A percentile compares a stretch with the other conserved stretches of the same genome.
phyloP scores from a whole-genome alignment of 2,113 vertebrate species.

The Melozone crissalis region DNA sequence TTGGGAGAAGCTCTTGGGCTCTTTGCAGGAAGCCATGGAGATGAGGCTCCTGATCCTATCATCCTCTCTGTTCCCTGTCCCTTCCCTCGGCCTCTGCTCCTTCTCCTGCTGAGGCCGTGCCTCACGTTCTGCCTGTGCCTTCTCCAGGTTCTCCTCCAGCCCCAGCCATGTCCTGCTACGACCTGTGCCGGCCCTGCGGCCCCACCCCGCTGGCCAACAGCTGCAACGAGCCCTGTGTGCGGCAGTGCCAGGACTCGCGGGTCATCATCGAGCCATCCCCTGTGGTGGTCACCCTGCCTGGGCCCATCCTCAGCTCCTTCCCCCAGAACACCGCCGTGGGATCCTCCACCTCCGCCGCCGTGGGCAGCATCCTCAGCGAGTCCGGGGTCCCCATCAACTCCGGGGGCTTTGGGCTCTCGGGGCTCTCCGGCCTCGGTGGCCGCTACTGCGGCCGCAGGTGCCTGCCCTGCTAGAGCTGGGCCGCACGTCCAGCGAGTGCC shows the following conservation, averaged over 20 bases:
- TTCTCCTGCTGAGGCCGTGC: not conserved
- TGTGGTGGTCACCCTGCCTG: conserved; percentile 43
- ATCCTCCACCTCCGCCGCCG: not conserved
- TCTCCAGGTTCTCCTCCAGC: too few relatives aligned
- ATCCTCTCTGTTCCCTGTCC: not conserved
- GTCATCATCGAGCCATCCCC: too few relatives aligned
- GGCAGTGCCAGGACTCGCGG: conserved; percentile 50
- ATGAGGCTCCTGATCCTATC: not conserved
- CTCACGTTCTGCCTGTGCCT: not conserved
- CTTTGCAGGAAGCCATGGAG: not conserved
- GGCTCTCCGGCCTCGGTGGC: too few relatives aligned
- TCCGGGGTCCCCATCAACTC: too few relatives aligned
- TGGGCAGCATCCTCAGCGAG: too few relatives aligned
- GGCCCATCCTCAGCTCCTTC: conserved; percentile 54
- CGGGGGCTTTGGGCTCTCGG: too few relatives aligned
- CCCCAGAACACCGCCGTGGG: conserved; percentile 26
- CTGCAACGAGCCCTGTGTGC: conserved; percentile 3
- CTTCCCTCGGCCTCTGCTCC: not conserved
- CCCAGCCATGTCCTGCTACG: too few relatives aligned
- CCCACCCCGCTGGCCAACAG: not conserved
- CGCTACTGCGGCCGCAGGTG: too few relatives aligned
- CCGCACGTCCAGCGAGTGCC: too few relatives aligned
- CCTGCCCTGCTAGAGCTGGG: too few relatives aligned
- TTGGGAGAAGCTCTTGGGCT: not conserved
- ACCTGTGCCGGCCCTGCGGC: too few relatives aligned